Conservation (phyloP, 2,113 vertebrate species). For the Arvicanthis niloticus region DNA sequence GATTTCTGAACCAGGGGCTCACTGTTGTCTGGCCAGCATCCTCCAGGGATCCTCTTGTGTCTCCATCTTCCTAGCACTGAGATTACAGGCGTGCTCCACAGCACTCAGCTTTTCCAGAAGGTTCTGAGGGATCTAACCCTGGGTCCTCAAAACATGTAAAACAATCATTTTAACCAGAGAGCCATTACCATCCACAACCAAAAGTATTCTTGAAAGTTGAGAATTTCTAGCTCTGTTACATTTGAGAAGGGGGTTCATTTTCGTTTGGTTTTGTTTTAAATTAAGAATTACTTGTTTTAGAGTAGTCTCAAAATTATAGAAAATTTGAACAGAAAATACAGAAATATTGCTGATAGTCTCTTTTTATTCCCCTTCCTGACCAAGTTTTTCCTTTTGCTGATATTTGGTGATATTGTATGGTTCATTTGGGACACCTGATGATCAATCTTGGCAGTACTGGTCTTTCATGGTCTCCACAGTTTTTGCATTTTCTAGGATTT, state of each 20-base stretch:
- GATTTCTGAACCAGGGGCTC: not conserved
- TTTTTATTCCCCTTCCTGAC: not conserved
- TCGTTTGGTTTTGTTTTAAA: constrained; percentile 22
- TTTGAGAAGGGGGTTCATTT: constrained; percentile 23
- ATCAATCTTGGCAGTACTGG: not conserved
- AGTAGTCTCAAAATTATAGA: constrained; percentile 3
- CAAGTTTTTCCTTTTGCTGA: not conserved
- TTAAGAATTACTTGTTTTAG: not conserved
- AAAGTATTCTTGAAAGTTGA: not conserved
- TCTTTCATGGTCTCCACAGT: not conserved
- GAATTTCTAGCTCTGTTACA: not conserved
- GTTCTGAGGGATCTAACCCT: not conserved
- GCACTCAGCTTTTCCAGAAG: not conserved
- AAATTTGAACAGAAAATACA: not conserved
- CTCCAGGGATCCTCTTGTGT: not conserved
- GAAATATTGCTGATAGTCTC: not conserved
- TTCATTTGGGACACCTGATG: not conserved
- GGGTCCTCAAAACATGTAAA: not conserved
- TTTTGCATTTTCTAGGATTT: constrained; percentile 38
- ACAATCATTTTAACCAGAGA: not conserved
- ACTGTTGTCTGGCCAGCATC: not conserved
- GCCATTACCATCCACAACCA: not conserved
- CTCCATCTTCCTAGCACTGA: not conserved
- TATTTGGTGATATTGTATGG: not conserved
- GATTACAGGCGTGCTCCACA: no score